phyloP scores from a whole-genome alignment of 1,140 invertebrate species.

The Branchinecta lynchi region DNA sequence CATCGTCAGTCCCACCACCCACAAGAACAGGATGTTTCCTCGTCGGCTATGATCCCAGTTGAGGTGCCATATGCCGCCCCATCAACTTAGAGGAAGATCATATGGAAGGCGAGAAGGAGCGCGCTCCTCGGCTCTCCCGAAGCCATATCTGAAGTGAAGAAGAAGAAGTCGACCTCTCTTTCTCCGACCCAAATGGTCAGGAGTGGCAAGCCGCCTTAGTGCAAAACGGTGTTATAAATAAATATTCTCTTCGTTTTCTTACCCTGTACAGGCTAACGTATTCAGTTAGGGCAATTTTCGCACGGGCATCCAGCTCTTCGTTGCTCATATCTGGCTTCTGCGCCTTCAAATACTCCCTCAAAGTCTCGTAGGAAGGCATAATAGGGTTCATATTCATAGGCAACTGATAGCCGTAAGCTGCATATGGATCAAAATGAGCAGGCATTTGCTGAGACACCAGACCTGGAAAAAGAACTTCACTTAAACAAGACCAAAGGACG shows the following conservation, averaged over 20 bases:
- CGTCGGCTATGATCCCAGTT: too few relatives aligned
- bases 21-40: too few relatives aligned
- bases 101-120: too few relatives aligned
- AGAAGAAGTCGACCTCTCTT: too few relatives aligned
- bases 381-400: neutral
- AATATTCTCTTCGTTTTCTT: neutral
- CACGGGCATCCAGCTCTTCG: conserved; percentile 5
- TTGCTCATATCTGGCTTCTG: conserved; percentile 1
- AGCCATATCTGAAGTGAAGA: too few relatives aligned
- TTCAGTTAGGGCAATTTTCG: neutral
- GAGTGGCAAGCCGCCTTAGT: too few relatives aligned
- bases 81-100: too few relatives aligned
- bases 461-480: neutral
- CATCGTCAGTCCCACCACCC: too few relatives aligned
- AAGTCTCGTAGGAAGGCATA: neutral
- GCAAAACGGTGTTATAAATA: neutral
- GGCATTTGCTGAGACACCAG: conserved; percentile 1
- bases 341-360: neutral
- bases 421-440: neutral
- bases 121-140: too few relatives aligned
- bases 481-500: neutral
- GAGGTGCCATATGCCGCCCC: too few relatives aligned
- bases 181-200: too few relatives aligned
- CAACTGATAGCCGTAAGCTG: neutral
- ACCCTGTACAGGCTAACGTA: neutral